Base-by-base conservation (phyloP, 2,113 vertebrate genomes). In the Peromyscus californicus region DNA sequence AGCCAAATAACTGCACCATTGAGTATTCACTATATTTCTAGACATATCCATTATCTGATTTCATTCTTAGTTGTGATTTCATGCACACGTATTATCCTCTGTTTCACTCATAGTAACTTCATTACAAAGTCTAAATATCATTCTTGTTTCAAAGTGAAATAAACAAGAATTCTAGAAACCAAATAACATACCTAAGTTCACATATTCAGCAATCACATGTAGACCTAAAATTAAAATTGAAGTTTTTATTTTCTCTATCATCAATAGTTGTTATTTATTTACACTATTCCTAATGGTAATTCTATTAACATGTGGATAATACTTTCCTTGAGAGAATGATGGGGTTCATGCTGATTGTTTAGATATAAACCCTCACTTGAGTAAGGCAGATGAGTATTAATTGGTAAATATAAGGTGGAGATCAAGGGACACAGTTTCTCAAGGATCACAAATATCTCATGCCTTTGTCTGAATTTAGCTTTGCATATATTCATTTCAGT, bases 101-200 rank as follows among this genome's bases (percentile, higher is more conserved):
- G 48, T 90, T 97, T 86, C 42, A 89, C 82, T 91, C 63, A 96
- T 13, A 97, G 90, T 1, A 94, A 93, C 0, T 42, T 69, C 48
- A 90, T 70, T 75, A 96, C 15, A 86, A 90, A 69, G 39, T 33
- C 89, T 26, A 19, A 76, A 78, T 76, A 70, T 4, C 51, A 7
- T 61, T 1, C 31, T 93, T 48, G 67, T 89, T 67, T 93, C 83
- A 59, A 96, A 90, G 42, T 92, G 21, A 96, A 96, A 88, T 59
- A 94, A 90, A 70, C 29, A 67, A 93, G 51, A 76, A 90, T 75
- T 88, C 8, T 91, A 76, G 12, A 93, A 72, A 88, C 86, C 95
- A 94, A 82, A 84, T 17, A 83, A 29, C 4, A 61, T 83, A 33
- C 1, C 39, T 10, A 91, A 76, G 24, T 84, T 94, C 4, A 29